phyloP scores from a whole-genome alignment of 2,888 invertebrate species.

The Philonicus albiceps region DNA sequence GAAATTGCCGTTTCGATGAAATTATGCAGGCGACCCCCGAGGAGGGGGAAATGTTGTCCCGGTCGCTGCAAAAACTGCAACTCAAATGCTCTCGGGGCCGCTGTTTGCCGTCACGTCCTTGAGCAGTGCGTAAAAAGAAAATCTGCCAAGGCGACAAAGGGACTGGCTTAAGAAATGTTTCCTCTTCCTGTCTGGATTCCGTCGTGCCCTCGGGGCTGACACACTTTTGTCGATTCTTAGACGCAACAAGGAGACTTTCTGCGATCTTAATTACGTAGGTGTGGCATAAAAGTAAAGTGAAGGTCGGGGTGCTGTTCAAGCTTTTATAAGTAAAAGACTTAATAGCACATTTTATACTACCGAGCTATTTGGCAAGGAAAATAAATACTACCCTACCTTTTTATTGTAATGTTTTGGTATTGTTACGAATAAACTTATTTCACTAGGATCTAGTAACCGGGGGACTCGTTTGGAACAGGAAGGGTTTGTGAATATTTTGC shows the following conservation, averaged over 20 bases:
- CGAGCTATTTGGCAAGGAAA: too few species aligned
- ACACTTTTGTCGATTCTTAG: neutral
- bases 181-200: neutral
- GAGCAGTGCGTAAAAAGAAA: neutral
- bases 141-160: neutral
- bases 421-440: too few species aligned
- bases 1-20: conserved; percentile 18
- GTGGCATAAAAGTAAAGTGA: neutral
- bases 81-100: neutral
- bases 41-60: neutral
- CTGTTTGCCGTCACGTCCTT: neutral
- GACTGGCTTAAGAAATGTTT: neutral
- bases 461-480: too few species aligned
- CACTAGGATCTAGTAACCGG: too few species aligned
- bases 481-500: too few species aligned
- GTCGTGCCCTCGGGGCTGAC: neutral
- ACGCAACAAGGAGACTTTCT: neutral
- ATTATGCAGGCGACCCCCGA: neutral
- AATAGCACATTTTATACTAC: too few species aligned
- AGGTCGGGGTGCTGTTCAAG: neutral
- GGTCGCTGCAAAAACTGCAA: neutral
- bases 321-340: too few species aligned
- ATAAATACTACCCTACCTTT: too few species aligned
- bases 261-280: neutral
- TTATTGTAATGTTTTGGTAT: too few species aligned